These are phyloP conservation scores for Drosophila emarginata DNA, from an alignment of 2,888 invertebrate species.

Conservation along the genomic window DNA sequence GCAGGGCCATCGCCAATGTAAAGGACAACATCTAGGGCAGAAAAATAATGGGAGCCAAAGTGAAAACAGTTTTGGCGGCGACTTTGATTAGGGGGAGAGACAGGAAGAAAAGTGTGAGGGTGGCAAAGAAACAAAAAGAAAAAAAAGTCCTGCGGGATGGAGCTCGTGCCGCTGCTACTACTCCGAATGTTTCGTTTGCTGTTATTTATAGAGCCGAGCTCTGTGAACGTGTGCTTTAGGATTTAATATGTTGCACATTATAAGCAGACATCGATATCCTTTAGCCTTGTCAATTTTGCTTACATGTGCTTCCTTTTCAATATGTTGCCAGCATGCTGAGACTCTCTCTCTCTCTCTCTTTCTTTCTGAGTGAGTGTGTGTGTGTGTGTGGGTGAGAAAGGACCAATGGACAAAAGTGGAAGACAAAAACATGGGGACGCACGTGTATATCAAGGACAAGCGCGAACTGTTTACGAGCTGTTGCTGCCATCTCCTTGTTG, in stretches of 20 bases:
- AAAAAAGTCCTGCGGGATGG: constrained; percentile 1
- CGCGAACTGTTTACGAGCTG: constrained; percentile 69
- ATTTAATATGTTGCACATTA: constrained; percentile 81
- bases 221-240: constrained; percentile 71
- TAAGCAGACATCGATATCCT: constrained; percentile 80
- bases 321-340: constrained; percentile 57
- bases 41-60: constrained; percentile 72
- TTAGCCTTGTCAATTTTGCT: constrained; percentile 80
- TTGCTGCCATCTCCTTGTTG: constrained; percentile 41
- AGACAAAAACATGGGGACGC: constrained; percentile 53
- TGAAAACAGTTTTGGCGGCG: constrained; percentile 75
- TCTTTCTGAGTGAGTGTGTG: neutral
- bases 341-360: too few relatives aligned
- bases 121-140: neutral
- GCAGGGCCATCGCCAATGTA: constrained; percentile 63
- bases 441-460: constrained; percentile 75
- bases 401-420: constrained; percentile 19
- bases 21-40: constrained; percentile 53
- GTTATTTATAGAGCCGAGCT: constrained; percentile 71
- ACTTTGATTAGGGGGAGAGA: constrained; percentile 66
- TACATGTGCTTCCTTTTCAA: constrained; percentile 78
- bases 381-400: constrained; percentile 14
- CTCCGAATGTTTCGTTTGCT: constrained; percentile 40
- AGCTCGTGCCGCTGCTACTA: constrained; percentile 19
- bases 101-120: neutral